A percentile compares a stretch with the other conserved stretches of the same genome.
Evolutionary conservation across 2,113 vertebrate species (phyloP).

Genomic region (Cardinalis cardinalis): DNA sequence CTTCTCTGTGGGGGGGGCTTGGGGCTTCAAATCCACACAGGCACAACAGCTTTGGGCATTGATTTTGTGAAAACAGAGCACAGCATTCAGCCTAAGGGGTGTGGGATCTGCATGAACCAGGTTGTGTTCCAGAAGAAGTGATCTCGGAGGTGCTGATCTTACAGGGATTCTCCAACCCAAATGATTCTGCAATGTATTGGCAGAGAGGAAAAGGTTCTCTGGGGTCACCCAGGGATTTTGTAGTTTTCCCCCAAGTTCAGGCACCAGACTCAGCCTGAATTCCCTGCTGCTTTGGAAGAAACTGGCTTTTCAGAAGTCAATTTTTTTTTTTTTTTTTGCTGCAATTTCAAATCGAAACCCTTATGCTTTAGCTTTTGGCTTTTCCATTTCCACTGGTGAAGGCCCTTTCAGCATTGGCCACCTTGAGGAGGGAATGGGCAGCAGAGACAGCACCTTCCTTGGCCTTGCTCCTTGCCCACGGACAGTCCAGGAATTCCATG

Average conservation of each 20-base stretch:
- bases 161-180: background rate
- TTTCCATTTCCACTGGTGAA: background rate
- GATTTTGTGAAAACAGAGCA: background rate
- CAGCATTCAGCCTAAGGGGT: background rate
- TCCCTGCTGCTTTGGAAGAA: background rate
- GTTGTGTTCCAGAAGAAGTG: background rate
- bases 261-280: background rate
- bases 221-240: background rate
- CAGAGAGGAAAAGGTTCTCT: background rate
- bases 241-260: background rate
- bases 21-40: background rate
- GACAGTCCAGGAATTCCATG: background rate
- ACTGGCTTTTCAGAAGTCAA: background rate
- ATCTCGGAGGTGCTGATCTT: background rate
- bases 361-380: background rate
- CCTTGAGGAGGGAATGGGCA: background rate
- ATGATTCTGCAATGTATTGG: background rate
- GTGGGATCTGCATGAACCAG: background rate
- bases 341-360: background rate
- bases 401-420: background rate
- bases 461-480: background rate
- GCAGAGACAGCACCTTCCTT: background rate
- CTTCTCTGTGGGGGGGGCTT: background rate
- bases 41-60: background rate
- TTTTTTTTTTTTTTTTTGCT: background rate